Base-by-base conservation (phyloP, 1,140 invertebrate genomes). In the Nephotettix cincticeps region DNA sequence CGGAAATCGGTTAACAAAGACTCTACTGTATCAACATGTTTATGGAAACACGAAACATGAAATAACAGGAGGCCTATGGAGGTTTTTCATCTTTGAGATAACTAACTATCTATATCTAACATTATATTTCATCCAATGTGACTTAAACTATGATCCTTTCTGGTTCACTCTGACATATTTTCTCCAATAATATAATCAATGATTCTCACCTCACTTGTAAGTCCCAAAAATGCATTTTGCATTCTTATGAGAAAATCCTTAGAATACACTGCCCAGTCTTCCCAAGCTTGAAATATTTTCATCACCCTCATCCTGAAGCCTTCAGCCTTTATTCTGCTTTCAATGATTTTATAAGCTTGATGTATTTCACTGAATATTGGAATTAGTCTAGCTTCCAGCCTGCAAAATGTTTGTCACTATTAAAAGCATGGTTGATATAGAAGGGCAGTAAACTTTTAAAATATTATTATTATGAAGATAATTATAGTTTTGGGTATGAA, bases 251-350 rank as follows among this genome's bases (percentile, higher is more conserved):
- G 84, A 82, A 95, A 96, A 72, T 99, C 96, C 75, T 92, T 92
- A 0, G 97, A 93, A 84, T 99, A 99, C 63, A 99, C 90, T 30
- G 93, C 89, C 91, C 96, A 98, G 77, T 99, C 98, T 82, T 98
- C 96, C 97, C 98, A 99, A 1, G 96, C 95, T 78, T 94, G 88
- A 79, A 99, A 93, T 77, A 96, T 93, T 77, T 90, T 87, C 84
- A 97, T 92, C n/a, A 99, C 93, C 71, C 97, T 88, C 75, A 96
- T 90, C 83, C 97, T 96, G 80, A 98, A 99, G 36, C 97, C 96
- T 84, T 99, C 97, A 32, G 95, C 95, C 84, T 96, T 96, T 47
- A 98, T 80, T 71, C 96, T 85, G 73, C 94, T 95, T 75, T 96
- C 91, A 80, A 97, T 91, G 54, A 83, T 87, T 78, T 91, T 86